Evolutionary conservation across 2,797 vertebrate species (phyloP).

Genomic region (Pseudocheirus occidentalis): DNA sequence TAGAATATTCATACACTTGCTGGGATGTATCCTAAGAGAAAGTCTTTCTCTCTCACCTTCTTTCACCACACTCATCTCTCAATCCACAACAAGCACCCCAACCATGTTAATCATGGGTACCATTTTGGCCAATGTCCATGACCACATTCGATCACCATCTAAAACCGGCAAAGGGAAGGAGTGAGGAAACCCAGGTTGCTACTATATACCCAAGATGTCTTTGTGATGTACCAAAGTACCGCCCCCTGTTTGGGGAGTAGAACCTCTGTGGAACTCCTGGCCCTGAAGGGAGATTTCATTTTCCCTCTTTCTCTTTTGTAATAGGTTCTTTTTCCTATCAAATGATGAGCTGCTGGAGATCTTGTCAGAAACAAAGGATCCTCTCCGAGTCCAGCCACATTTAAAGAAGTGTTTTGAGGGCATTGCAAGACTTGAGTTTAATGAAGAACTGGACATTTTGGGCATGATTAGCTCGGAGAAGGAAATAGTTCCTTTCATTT

Average conservation of each 20-base stretch:
- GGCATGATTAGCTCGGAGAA: constrained; percentile 96
- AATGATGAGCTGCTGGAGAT: constrained; percentile 96
- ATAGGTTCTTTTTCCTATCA: constrained; percentile 95
- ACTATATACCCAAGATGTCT: neutral
- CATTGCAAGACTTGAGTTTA: constrained; percentile 93
- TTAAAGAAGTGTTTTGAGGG: constrained; percentile 98
- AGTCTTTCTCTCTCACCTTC: neutral
- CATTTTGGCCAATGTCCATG: neutral
- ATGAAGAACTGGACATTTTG: constrained; percentile 86
- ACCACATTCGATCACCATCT: neutral
- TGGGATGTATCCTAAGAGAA: neutral
- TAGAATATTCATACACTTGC: constrained; percentile 7
- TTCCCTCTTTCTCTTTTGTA: constrained; percentile 62
- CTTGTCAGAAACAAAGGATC: constrained; percentile 96
- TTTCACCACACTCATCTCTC: neutral
- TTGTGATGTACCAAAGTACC: neutral
- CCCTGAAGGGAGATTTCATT: constrained; percentile 31
- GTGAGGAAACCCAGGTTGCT: neutral
- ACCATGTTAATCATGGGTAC: neutral
- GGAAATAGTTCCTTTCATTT: constrained; percentile 89
- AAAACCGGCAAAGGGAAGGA: neutral
- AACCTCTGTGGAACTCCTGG: neutral
- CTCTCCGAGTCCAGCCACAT: constrained; percentile 93
- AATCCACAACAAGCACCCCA: neutral
- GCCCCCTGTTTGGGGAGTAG: neutral